phyloP scores from a whole-genome alignment of 2,113 vertebrate species.

The Acanthisitta chloris region DNA sequence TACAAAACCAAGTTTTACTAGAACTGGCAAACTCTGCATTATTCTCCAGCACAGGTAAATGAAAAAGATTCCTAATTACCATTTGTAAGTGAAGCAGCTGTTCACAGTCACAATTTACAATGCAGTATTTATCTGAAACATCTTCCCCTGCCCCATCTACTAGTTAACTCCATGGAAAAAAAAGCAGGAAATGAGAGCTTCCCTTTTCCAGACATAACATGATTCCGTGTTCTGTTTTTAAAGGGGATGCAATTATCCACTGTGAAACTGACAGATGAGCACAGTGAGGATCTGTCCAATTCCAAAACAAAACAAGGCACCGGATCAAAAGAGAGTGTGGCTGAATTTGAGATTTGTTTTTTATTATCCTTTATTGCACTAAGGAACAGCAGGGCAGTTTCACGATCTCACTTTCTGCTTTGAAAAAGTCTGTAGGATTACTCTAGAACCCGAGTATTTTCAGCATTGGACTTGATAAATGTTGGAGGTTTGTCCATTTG shows the following conservation, averaged over 20 bases:
- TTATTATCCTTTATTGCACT: conserved; percentile 77
- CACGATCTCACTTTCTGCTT: conserved; percentile 53
- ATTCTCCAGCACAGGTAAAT: not conserved
- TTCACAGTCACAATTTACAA: not conserved
- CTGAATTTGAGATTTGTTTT: conserved; percentile 49
- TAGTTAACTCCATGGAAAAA: not conserved
- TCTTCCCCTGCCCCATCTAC: not conserved
- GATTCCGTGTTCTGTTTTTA: not conserved
- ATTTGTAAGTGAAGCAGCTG: not conserved
- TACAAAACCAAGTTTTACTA: conserved; percentile 7
- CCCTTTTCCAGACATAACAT: not conserved
- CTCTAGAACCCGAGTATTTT: conserved; percentile 55
- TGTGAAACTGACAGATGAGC: not conserved
- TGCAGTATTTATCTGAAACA: not conserved
- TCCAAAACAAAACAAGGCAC: conserved; percentile 49
- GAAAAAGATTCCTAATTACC: not conserved
- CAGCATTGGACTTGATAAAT: conserved; percentile 30
- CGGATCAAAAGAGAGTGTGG: conserved; percentile 14
- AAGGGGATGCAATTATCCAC: not conserved
- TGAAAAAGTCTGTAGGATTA: conserved; percentile 36
- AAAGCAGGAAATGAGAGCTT: not conserved
- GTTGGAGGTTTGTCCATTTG: conserved; percentile 7
- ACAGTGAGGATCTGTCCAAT: not conserved
- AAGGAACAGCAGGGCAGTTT: conserved; percentile 74
- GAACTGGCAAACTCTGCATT: not conserved